Base-by-base conservation (phyloP, 2,888 invertebrate genomes). In the Cheilosia urbana region DNA sequence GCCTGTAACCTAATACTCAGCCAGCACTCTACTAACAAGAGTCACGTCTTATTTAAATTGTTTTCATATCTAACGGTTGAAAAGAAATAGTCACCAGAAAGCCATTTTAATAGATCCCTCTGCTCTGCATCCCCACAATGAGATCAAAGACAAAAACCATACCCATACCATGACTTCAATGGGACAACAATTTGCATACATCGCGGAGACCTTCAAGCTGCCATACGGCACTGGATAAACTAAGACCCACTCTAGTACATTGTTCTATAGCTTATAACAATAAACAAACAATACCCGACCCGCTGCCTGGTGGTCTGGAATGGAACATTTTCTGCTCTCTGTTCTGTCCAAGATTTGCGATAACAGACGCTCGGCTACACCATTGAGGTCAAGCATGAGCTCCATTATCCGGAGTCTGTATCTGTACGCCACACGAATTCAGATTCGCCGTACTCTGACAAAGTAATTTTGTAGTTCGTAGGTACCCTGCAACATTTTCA, bases 1-100 rank as follows among this genome's bases (percentile, higher is more conserved):
- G 21, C 42, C 24, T 34, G 15, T 3, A 34, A 1, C n/a, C 30
- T 45, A 17, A 19, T 11, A 5, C n/a, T n/a, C 24, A 24, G 37
- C 37, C 15, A 24, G n/a, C 53, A 30, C 30, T 42, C 60, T n/a
- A 24, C 58, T 55, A 76, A 76, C 75, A 49, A 75, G 37, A 84
- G 84, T 80, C 84, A 84, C 71, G 84, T 84, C 80, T 84, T 80
- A 84, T 80, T 84, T 42, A 76, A 84, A 66, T 84, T 53, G 11
- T 79, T 75, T 79, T n/a, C 27, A 19, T 57, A 27, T 27, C 27
- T 27, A 81, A 76, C 69, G 42, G 78, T 53, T 15, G 7, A 9
- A 30, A 11, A 21, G 17, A 0, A 13, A 57, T 11, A 62, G 62
- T 53, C 45, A 47, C 27, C 53, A 51, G 1, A 42, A 42, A 57